Conservation (phyloP, 2,888 invertebrate species). For the Synanthedon myopaeformis region DNA sequence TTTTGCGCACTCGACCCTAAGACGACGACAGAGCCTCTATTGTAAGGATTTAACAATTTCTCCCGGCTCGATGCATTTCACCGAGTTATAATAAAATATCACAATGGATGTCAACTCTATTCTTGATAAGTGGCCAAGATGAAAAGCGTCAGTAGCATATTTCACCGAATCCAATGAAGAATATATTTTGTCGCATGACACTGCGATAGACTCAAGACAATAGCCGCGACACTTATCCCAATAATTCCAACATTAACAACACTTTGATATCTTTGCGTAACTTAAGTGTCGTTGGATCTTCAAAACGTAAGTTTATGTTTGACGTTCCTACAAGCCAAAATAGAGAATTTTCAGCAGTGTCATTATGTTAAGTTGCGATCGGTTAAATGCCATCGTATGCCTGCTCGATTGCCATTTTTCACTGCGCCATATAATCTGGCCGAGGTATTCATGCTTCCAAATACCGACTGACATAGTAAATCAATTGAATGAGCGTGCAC, state of each 20-base stretch:
- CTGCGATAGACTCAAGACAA: conserved; percentile 27
- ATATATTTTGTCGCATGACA: conserved; percentile 31
- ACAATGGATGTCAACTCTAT: conserved; percentile 67
- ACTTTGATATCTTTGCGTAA: conserved; percentile 6
- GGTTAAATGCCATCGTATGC: conserved; percentile 21
- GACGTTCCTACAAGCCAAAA: conserved; percentile 19
- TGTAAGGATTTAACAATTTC: conserved; percentile 65
- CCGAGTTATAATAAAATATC: conserved; percentile 64
- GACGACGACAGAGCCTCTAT: conserved; percentile 57
- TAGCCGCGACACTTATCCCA: conserved; percentile 2
- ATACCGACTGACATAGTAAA: conserved; percentile 27
- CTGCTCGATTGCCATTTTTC: conserved; percentile 27
- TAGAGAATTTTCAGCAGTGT: conserved; percentile 36
- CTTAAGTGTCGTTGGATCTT: conserved; percentile 23
- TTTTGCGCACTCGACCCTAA: conserved; percentile 55
- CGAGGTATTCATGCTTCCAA: conserved; percentile 23
- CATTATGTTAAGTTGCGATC: conserved; percentile 31
- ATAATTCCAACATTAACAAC: not conserved
- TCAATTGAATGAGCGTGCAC: conserved; percentile 32
- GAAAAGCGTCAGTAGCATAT: conserved; percentile 56
- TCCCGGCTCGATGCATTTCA: conserved; percentile 60
- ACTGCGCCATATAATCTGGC: conserved; percentile 17
- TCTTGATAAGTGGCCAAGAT: conserved; percentile 60
- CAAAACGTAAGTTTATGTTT: too few relatives aligned
- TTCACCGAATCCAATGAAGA: conserved; percentile 52